Evolutionary conservation across 2,797 vertebrate genomes (phyloP).

Genomic region (Mormyrus hasselquistii): DNA sequence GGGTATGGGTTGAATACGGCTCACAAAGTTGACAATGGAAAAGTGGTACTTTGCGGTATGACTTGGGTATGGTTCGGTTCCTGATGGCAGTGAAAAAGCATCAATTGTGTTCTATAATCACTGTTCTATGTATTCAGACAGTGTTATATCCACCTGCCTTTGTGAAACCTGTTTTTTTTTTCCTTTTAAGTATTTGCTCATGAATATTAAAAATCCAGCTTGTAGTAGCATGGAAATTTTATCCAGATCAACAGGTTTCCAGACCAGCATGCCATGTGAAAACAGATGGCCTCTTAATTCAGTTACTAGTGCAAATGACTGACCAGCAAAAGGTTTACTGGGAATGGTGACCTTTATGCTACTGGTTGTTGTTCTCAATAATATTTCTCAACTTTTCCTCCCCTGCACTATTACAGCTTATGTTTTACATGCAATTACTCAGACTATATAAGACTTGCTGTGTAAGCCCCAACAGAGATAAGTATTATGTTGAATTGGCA

Average conservation of each 20-base stretch:
- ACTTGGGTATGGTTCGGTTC: not conserved
- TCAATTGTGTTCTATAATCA: not conserved
- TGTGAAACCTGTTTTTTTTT: constrained; percentile 43
- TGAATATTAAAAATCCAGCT: constrained; percentile 66
- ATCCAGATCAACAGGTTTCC: constrained; percentile 75
- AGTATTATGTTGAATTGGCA: constrained; percentile 10
- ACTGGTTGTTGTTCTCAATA: not conserved
- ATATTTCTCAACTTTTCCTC: not conserved
- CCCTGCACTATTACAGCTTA: not conserved
- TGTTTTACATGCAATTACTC: not conserved
- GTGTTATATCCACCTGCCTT: constrained; percentile 42
- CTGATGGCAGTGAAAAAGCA: not conserved
- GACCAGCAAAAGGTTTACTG: constrained; percentile 18
- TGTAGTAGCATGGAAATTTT: constrained; percentile 69
- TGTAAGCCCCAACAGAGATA: not conserved
- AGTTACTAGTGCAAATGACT: constrained; percentile 26
- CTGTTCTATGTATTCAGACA: not conserved
- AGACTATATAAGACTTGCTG: not conserved
- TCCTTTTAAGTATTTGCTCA: constrained; percentile 50
- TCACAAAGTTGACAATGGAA: not conserved
- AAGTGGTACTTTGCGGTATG: not conserved
- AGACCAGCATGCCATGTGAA: constrained; percentile 8
- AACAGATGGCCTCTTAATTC: constrained; percentile 27
- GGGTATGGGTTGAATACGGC: not conserved
- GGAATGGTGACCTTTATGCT: constrained; percentile 16